Evolutionary conservation across 2,797 vertebrate genomes (phyloP).

Genomic region (Poecilia gillii): DNA sequence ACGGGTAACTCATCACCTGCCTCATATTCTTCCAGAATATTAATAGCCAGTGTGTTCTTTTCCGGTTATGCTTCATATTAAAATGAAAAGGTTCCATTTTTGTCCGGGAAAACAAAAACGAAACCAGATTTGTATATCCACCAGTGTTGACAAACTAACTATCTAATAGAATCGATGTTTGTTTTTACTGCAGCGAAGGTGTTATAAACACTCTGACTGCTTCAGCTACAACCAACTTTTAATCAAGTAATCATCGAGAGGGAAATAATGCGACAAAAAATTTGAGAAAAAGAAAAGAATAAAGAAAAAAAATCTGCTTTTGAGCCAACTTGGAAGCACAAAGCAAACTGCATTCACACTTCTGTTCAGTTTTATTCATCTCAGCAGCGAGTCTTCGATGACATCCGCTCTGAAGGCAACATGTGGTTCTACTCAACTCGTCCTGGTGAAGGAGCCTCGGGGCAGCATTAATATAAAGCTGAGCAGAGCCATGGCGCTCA

Average conservation of each 20-base stretch:
- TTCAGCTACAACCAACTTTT: slow-evolving; percentile 49
- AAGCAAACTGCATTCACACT: slow-evolving; percentile 71
- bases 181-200: slow-evolving; percentile 41
- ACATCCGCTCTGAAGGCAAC: slow-evolving; percentile 79
- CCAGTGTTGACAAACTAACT: slow-evolving; percentile 27
- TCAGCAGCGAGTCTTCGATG: slow-evolving; percentile 62
- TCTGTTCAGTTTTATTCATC: slow-evolving; percentile 69
- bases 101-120: not conserved
- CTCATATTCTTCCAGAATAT: not conserved
- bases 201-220: not conserved
- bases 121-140: not conserved
- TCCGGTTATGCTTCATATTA: not conserved
- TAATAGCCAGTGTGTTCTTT: not conserved
- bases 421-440: slow-evolving; percentile 89
- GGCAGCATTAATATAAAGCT: slow-evolving; percentile 78
- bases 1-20: not conserved
- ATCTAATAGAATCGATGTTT: slow-evolving; percentile 32
- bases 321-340: slow-evolving; percentile 55
- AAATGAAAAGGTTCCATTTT: not conserved
- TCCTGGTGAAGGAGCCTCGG: slow-evolving; percentile 81
- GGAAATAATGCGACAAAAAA: slow-evolving; percentile 49
- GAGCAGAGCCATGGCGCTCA: slow-evolving; percentile 63
- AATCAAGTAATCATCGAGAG: slow-evolving; percentile 20
- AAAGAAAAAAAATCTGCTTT: slow-evolving; percentile 50
- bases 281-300: slow-evolving; percentile 40